Conservation (phyloP, 2,113 vertebrate genomes). For the Heliornis fulica region DNA sequence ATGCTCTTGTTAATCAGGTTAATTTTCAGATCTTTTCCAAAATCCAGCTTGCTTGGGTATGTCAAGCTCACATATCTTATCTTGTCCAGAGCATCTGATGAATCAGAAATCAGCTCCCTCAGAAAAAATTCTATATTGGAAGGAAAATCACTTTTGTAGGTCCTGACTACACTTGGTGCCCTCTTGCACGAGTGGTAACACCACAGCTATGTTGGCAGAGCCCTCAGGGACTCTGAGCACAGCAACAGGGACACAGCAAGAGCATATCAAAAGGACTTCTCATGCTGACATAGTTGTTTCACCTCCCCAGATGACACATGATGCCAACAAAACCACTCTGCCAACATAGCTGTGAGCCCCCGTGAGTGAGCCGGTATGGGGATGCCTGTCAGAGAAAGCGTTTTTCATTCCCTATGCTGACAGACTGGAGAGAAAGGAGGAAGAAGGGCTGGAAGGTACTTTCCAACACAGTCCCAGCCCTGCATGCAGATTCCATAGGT, state of each 20-base stretch:
- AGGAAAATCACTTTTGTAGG: neutral
- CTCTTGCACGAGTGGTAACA: neutral
- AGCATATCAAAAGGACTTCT: neutral
- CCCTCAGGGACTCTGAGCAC: no score
- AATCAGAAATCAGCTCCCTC: no score
- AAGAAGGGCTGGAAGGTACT: neutral
- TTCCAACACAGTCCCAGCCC: neutral
- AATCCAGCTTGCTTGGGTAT: no score
- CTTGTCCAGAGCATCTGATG: no score
- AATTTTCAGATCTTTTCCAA: no score
- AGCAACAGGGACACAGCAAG: neutral
- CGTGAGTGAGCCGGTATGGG: rapidly evolving
- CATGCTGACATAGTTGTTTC: neutral
- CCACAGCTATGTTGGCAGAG: neutral
- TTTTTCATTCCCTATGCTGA: neutral
- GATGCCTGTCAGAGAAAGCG: rapidly evolving
- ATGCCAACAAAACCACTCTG: neutral
- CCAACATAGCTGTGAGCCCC: neutral
- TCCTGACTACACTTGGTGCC: rapidly evolving
- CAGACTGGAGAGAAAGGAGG: neutral
- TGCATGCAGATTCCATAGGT: neutral
- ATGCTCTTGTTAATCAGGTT: neutral
- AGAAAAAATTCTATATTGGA: no score
- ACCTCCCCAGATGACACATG: neutral
- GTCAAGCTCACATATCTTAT: no score